These are phyloP conservation scores for Euzophera pinguis DNA, from an alignment of 2,888 invertebrate species.

Conservation along the genomic window DNA sequence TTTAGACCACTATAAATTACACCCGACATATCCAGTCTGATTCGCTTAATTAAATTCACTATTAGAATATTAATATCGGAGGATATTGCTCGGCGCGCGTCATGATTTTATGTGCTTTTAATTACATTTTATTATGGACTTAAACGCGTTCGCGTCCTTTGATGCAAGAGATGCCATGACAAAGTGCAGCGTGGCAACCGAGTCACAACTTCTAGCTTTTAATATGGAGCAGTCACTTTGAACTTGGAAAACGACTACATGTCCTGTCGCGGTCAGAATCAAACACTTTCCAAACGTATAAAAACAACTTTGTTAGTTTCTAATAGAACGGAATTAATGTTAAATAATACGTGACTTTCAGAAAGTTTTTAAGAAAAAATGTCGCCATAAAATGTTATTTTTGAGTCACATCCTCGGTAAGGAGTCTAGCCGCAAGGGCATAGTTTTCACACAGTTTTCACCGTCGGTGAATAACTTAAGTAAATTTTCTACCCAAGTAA, in stretches of 20 bases:
- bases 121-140: slow-evolving; percentile 41
- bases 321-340: slow-evolving; percentile 49
- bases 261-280: slow-evolving; percentile 37
- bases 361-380: slow-evolving; percentile 24
- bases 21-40: slow-evolving; percentile 33
- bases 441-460: slow-evolving; percentile 52
- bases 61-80: slow-evolving; percentile 39
- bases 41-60: slow-evolving; percentile 39
- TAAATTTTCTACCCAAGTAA: slow-evolving; percentile 35
- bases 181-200: slow-evolving; percentile 42
- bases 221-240: slow-evolving; percentile 54
- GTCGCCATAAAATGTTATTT: slow-evolving; percentile 15
- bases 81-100: slow-evolving; percentile 19
- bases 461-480: slow-evolving; percentile 40
- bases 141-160: slow-evolving; percentile 38
- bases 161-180: slow-evolving; percentile 49
- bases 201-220: slow-evolving; percentile 51
- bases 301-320: slow-evolving; percentile 54
- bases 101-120: slow-evolving; percentile 24
- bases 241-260: slow-evolving; percentile 52
- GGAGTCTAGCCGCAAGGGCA: slow-evolving; percentile 42
- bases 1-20: slow-evolving; percentile 50
- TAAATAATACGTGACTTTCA: slow-evolving; percentile 35
- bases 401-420: slow-evolving; percentile 26
- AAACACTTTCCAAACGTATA: slow-evolving; percentile 49